Evolutionary conservation across 2,888 invertebrate genomes (phyloP).

Genomic region (Phragmatobia fuliginosa): DNA sequence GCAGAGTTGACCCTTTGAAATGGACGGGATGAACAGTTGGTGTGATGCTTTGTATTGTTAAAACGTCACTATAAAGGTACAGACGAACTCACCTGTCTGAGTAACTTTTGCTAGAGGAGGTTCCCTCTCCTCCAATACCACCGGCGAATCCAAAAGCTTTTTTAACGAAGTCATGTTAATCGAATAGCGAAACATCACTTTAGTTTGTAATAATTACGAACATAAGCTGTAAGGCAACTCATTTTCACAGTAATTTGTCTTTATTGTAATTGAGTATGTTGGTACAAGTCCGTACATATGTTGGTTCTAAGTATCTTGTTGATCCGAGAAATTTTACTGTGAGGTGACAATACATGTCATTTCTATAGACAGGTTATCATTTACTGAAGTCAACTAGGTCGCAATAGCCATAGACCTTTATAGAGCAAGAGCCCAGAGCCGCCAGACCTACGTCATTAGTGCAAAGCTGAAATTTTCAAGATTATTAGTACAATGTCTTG

Average conservation of each 20-base stretch:
- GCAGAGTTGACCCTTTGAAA: too few species aligned
- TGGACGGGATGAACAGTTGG: too few species aligned
- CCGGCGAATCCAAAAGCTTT: background rate
- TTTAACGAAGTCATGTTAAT: background rate
- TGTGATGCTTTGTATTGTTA: too few species aligned
- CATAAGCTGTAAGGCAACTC: background rate
- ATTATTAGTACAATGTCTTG: too few species aligned
- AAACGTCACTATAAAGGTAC: background rate
- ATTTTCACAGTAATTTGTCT: background rate
- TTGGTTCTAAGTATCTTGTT: background rate
- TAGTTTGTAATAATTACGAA: background rate
- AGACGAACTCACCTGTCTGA: background rate
- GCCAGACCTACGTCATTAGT: too few species aligned
- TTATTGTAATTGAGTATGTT: too few species aligned
- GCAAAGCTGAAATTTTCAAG: too few species aligned
- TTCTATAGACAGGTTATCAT: background rate
- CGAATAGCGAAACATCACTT: background rate
- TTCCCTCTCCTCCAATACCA: background rate
- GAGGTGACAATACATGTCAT: slow-evolving; percentile 4
- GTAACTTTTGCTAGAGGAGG: background rate
- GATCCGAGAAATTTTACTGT: background rate
- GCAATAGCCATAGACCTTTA: too few species aligned
- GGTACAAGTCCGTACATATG: too few species aligned
- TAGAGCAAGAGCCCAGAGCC: too few species aligned
- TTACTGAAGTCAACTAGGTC: background rate